phyloP scores from a whole-genome alignment of 2,888 invertebrate species.

The Harpalus rubripes region DNA sequence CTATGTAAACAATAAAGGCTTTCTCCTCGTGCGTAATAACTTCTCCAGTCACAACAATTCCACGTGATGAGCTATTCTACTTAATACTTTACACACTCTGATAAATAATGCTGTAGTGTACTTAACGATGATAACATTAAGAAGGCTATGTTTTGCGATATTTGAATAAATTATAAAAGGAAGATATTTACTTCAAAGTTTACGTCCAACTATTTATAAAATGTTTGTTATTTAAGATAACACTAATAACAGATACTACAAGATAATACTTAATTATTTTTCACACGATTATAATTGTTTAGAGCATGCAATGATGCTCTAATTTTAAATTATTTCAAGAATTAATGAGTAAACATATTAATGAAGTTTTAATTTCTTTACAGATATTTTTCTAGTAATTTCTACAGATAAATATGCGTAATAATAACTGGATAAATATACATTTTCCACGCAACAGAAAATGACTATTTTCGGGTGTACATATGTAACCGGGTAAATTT shows the following conservation, averaged over 20 bases:
- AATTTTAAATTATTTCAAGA: conserved; percentile 5
- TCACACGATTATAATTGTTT: conserved; percentile 33
- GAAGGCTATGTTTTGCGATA: conserved; percentile 30
- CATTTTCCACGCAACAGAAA: too few relatives aligned
- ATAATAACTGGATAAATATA: too few relatives aligned
- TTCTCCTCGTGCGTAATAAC: conserved; percentile 22
- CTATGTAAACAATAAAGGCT: conserved; percentile 45
- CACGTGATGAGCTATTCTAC: conserved; percentile 48
- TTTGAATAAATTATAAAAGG: conserved; percentile 26
- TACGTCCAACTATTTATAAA: conserved; percentile 22
- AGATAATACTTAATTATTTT: conserved; percentile 43
- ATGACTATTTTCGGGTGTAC: too few relatives aligned
- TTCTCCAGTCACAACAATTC: conserved; percentile 48
- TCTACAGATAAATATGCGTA: too few relatives aligned
- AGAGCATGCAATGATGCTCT: conserved; percentile 26
- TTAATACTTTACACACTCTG: background rate
- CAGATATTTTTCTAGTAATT: background rate
- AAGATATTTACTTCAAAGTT: conserved; percentile 5
- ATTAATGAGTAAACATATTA: conserved; percentile 17
- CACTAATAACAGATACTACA: conserved; percentile 33
- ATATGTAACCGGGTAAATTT: too few relatives aligned
- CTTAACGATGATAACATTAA: background rate
- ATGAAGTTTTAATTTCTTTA: conserved; percentile 18
- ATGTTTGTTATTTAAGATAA: conserved; percentile 38
- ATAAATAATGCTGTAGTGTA: conserved; percentile 1